Conservation (phyloP, 1,140 invertebrate species). For the Ceratoteleas bidentatus region DNA sequence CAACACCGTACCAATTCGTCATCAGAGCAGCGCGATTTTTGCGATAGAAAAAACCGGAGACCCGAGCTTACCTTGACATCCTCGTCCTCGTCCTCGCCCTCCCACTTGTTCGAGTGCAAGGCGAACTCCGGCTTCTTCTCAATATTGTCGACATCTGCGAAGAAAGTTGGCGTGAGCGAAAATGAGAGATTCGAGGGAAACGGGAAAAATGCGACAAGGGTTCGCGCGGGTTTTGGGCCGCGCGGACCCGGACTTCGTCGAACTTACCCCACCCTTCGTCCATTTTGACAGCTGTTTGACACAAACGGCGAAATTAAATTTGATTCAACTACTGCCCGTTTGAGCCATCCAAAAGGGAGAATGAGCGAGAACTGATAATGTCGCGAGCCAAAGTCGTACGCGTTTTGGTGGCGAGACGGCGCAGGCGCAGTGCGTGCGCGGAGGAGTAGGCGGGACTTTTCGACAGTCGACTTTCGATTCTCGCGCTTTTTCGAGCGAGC, state of each 20-base stretch:
- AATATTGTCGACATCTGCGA: slow-evolving; percentile 78
- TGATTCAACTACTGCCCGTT: slow-evolving; percentile 20
- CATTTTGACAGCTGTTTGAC: slow-evolving; percentile 54
- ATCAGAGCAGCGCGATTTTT: background rate
- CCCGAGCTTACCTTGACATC: slow-evolving; percentile 87
- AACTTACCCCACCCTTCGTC: slow-evolving; percentile 64
- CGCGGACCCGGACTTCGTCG: background rate
- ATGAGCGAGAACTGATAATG: slow-evolving; percentile 23
- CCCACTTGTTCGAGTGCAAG: slow-evolving; percentile 88
- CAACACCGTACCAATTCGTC: background rate
- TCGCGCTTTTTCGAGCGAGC: background rate
- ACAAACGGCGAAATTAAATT: slow-evolving; percentile 14
- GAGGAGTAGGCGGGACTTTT: background rate
- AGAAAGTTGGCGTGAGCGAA: slow-evolving; percentile 15
- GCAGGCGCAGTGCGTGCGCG: background rate
- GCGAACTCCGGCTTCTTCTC: slow-evolving; percentile 74
- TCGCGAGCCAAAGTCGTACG: slow-evolving; percentile 5
- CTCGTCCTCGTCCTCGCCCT: slow-evolving; percentile 91
- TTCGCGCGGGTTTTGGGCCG: background rate
- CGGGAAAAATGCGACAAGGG: background rate
- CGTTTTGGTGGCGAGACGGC: background rate
- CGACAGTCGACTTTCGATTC: background rate
- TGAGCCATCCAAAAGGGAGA: slow-evolving; percentile 44
- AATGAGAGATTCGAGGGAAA: slow-evolving; percentile 21
- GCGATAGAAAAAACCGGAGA: background rate